Base-by-base conservation (phyloP, 2,797 vertebrate species). In the Channa striata region DNA sequence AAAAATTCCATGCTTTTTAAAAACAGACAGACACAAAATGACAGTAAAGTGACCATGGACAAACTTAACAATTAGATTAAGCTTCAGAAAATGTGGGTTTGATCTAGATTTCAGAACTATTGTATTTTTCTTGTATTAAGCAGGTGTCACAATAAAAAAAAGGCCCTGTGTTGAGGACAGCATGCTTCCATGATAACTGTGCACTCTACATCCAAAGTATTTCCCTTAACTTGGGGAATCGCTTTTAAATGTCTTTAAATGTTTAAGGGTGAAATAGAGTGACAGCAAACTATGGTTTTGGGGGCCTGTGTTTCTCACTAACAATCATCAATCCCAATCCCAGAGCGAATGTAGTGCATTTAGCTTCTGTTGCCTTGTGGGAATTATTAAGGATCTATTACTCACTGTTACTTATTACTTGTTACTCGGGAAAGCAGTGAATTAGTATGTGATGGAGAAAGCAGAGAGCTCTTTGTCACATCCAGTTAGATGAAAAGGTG, bases 361-460 rank as follows among this genome's bases (percentile, higher is more conserved):
- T 75, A 67, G 67, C 58, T 37, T 66, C 51, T 85, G 72, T 77
- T 46, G 68, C 65, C 54, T 62, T 77, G 44, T 56, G 40, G 44
- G 51, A 66, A 68, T 78, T 77, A 78, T 79, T 78, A 62, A 74
- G 81, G 62, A 65, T 72, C 74, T 85, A 80, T 86, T 87, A 83
- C 69, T 86, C 84, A 83, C 80, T 74, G 83, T 82, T 85, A n/a
- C n/a, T n/a, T 85, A 80, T 86, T 87, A 83, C 69, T 86, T 74
- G 83, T 82, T 85, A 85, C 60, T 56, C 58, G 58, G 43, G 62
- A 74, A 86, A 53, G 61, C 58, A 72, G 43, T 20, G 52, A 81
- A 56, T 42, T 61, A 59, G 57, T 23, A n/a, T 8, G 43, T 33
- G 68, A 65, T 66, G 52, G 37, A 39, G 46, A 57, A 58, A 73